A percentile compares a stretch with the other conserved stretches of the same genome.
Conservation (phyloP, 2,888 invertebrate species). For the Tetragonisca angustula region DNA sequence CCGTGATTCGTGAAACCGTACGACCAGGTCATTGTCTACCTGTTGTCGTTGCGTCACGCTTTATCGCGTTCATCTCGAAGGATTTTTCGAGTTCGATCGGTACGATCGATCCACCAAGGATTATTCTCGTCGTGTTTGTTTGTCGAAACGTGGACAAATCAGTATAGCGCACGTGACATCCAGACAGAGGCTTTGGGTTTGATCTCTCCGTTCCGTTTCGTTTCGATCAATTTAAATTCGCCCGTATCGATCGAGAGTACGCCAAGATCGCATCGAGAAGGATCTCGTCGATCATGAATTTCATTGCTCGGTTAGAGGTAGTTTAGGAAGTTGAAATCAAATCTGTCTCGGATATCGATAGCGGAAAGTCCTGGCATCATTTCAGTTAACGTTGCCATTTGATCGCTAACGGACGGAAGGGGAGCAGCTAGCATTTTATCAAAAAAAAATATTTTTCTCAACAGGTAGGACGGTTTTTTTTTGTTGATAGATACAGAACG, state of each 20-base stretch:
- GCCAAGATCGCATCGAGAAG: not conserved
- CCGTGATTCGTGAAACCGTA: not conserved
- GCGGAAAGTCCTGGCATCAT: slow-evolving; percentile 6
- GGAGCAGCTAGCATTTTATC: not conserved
- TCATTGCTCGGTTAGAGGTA: slow-evolving; percentile 2
- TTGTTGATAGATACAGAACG: not conserved
- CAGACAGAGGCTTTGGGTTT: not conserved
- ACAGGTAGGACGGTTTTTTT: not conserved
- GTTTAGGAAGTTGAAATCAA: slow-evolving; percentile 32
- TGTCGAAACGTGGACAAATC: not conserved
- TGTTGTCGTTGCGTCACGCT: slow-evolving; percentile 48
- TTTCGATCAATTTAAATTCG: not conserved
- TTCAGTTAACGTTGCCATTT: not conserved
- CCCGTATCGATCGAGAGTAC: not conserved
- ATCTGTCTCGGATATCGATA: slow-evolving; percentile 21
- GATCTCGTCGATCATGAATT: slow-evolving; percentile 26
- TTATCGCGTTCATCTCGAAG: slow-evolving; percentile 64
- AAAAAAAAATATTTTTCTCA: not conserved
- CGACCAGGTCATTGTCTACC: slow-evolving; percentile 47
- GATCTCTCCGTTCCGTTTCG: not conserved
- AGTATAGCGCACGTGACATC: not conserved
- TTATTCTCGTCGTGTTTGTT: not conserved
- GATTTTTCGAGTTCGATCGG: slow-evolving; percentile 1
- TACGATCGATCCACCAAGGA: not conserved
- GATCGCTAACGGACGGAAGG: not conserved